Percentiles rank a stretch among this genome's conserved stretches.
Evolutionary conservation across 2,888 invertebrate species (phyloP).

Genomic region (Cotesia congregata): DNA sequence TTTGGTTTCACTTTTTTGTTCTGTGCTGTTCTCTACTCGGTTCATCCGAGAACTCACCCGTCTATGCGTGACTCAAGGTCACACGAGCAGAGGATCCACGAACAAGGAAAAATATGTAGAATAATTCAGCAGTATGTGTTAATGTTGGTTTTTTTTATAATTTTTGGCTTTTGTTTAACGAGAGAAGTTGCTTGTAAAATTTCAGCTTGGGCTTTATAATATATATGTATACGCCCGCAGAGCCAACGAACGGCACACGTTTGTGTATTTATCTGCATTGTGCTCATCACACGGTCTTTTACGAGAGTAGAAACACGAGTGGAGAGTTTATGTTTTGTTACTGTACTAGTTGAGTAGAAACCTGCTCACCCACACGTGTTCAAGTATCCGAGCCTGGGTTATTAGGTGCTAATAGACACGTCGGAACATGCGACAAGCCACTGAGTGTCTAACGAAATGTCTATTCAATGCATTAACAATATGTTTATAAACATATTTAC

Average conservation of each 20-base stretch:
- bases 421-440: constrained; percentile 33
- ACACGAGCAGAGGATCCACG: constrained; percentile 45
- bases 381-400: constrained; percentile 14
- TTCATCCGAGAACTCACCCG: constrained; percentile 28
- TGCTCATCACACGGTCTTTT: not conserved
- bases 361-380: constrained; percentile 36
- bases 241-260: not conserved
- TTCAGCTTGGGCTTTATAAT: not conserved
- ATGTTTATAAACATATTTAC: not conserved
- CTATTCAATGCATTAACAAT: constrained; percentile 1
- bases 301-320: not conserved
- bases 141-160: not conserved
- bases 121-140: constrained; percentile 1
- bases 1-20: constrained; percentile 35
- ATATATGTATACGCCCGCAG: not conserved
- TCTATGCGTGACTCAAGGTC: constrained; percentile 59
- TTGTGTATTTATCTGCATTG: constrained; percentile 7
- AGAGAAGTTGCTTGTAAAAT: not conserved
- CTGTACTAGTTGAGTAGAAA: constrained; percentile 13
- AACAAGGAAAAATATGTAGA: constrained; percentile 17
- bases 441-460: constrained; percentile 20
- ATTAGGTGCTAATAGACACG: constrained; percentile 38
- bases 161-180: not conserved
- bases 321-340: constrained; percentile 17
- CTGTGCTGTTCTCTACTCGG: constrained; percentile 41